These are phyloP conservation scores for Ochropleura leucogaster DNA, from an alignment of 2,888 invertebrate species.

Conservation along the genomic window DNA sequence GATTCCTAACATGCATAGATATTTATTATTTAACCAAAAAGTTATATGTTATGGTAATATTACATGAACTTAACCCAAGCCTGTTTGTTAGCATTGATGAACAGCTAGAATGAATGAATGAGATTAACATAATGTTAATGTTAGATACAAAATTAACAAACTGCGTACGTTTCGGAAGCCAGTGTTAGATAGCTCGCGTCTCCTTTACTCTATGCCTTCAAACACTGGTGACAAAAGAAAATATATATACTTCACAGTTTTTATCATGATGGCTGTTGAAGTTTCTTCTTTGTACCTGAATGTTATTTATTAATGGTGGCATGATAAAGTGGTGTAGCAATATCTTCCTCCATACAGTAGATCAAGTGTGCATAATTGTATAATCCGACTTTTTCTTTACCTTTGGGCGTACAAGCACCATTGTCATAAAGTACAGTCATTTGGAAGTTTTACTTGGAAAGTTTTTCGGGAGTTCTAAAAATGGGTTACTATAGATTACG, in stretches of 20 bases:
- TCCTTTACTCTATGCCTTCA: slow-evolving; percentile 83
- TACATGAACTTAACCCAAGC: slow-evolving; percentile 49
- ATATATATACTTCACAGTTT: slow-evolving; percentile 60
- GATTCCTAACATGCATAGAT: slow-evolving; percentile 42
- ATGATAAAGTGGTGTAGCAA: slow-evolving; percentile 32
- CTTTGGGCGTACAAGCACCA: too few relatives aligned
- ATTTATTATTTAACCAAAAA: slow-evolving; percentile 1
- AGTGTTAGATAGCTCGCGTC: slow-evolving; percentile 85
- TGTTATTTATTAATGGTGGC: slow-evolving; percentile 49
- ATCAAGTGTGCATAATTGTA: neutral
- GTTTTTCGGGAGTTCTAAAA: too few relatives aligned
- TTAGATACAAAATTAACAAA: slow-evolving; percentile 84
- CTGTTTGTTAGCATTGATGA: slow-evolving; percentile 55
- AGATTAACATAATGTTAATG: slow-evolving; percentile 61
- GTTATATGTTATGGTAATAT: slow-evolving; percentile 4
- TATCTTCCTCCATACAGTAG: slow-evolving; percentile 9
- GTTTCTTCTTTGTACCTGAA: slow-evolving; percentile 45
- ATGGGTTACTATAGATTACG: too few relatives aligned
- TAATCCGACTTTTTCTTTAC: too few relatives aligned
- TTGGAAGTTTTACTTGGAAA: too few relatives aligned
- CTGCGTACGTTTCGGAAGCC: slow-evolving; percentile 87
- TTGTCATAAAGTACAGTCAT: too few relatives aligned
- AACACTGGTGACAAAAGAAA: slow-evolving; percentile 88
- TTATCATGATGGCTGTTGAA: slow-evolving; percentile 33
- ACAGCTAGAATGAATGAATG: slow-evolving; percentile 54